Conservation (phyloP, 92 coral and sea anemone genomes). For the Palythoa grandis region DNA sequence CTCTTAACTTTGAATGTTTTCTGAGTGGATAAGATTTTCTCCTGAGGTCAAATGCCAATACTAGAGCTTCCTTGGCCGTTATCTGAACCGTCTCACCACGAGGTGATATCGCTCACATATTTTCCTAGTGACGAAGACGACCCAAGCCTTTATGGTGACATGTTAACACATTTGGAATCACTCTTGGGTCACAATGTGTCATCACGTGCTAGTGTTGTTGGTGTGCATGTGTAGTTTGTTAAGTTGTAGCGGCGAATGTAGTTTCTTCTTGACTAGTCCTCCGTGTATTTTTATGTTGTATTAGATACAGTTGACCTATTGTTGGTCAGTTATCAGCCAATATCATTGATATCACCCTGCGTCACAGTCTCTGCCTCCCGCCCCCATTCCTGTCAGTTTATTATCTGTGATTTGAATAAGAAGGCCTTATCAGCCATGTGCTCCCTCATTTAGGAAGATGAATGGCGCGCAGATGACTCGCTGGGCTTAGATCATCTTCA, state of each 20-base stretch:
- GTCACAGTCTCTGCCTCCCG: slow-evolving; percentile 27
- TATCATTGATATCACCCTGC: slow-evolving; percentile 1
- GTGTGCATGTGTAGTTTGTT: not conserved
- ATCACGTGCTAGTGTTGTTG: not conserved
- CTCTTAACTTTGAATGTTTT: not conserved
- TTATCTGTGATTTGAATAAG: slow-evolving; percentile 32
- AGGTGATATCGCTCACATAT: slow-evolving; percentile 20
- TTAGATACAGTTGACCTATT: not conserved
- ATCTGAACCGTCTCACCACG: slow-evolving; percentile 21
- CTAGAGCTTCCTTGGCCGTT: slow-evolving; percentile 16
- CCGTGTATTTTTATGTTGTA: not conserved
- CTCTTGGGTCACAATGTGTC: slow-evolving; percentile 4
- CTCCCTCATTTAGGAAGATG: slow-evolving; percentile 30
- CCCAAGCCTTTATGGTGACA: not conserved
- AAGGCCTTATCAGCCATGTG: slow-evolving; percentile 34
- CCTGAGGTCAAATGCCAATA: slow-evolving; percentile 8
- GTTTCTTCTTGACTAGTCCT: not conserved
- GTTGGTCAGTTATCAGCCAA: slow-evolving; percentile 4
- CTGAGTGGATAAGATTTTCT: not conserved
- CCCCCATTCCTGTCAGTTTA: slow-evolving; percentile 38
- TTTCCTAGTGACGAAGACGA: not conserved
- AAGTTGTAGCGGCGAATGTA: not conserved
- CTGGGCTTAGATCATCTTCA: slow-evolving; percentile 2
- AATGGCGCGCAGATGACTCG: slow-evolving; percentile 33
- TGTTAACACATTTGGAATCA: slow-evolving; percentile 25